Base-by-base conservation (phyloP, 1,140 invertebrate genomes). In the Babylonia areolata region DNA sequence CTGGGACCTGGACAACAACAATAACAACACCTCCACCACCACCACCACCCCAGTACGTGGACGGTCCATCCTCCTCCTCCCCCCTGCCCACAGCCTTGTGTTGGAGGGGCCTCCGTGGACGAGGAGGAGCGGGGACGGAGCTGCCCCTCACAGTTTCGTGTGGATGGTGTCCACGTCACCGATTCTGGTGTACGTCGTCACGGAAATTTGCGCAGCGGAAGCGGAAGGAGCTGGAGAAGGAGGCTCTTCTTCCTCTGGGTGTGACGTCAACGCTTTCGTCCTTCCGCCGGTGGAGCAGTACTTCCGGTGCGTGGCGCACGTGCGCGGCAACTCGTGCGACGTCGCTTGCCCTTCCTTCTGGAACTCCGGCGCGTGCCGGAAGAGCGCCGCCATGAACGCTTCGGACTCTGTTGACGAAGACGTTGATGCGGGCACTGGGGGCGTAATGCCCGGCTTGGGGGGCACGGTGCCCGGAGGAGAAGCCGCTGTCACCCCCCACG, bases 201-300 rank as follows among this genome's bases (percentile, higher is more conserved):
- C 51, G 6, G 64, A 84, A 42, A 33, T 84, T 0, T 73, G 82
- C 35, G 54, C 40, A 12, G 33, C 54, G 11, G 81, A n/a, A n/a
- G 28, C 5, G n/a, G 40, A 79, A 78, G 84, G n/a, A 1, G 81
- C 3, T 6, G 23, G 5, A n/a, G 28, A 15, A 46, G 71, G 20
- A 15, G 39, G 28, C 31, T 15, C 73, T 3, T 35, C 46, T n/a
- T n/a, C n/a, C n/a, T n/a, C n/a, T n/a, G 15, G 31, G 37, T 87
- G 79, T 51, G 6, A 75, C 20, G 73, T 86, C 20, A 89, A 85
- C 78, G 89, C 81, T 9, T 89, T 89, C 54, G 84, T 86, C 75
- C 75, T 89, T 33, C 87, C 89, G 0, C 80, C 85, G 15, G 54
- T 88, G 5, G 89, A 89, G 58, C 85, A 88, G 54, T 89, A 81